Evolutionary conservation across 2,888 invertebrate genomes (phyloP).

Genomic region (Sisyra terminalis): DNA sequence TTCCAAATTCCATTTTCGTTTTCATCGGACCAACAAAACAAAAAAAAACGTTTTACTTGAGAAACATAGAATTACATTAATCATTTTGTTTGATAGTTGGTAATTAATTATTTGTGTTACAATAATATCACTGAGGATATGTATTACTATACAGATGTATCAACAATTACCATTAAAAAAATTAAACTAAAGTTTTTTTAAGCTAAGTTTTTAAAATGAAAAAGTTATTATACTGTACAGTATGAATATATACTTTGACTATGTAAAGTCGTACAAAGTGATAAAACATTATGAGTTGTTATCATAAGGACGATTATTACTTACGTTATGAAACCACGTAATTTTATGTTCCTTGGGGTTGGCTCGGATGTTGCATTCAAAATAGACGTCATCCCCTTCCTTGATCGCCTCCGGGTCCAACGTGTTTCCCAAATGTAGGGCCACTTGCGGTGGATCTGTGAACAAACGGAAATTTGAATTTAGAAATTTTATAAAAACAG

Average conservation of each 20-base stretch:
- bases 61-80: no score
- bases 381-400: conserved; percentile 66
- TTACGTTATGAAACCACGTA: conserved; percentile 62
- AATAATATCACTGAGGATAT: no score
- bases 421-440: conserved; percentile 53
- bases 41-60: neutral
- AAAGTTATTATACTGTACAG: neutral
- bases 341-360: conserved; percentile 62
- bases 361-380: conserved; percentile 61
- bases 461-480: conserved; percentile 12
- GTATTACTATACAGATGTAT: no score
- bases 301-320: conserved; percentile 24
- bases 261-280: neutral
- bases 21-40: neutral
- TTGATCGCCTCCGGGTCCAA: conserved; percentile 61
- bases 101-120: no score
- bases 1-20: no score
- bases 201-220: neutral
- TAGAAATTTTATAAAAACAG: no score
- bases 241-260: neutral
- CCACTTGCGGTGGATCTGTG: conserved; percentile 58
- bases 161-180: no score
- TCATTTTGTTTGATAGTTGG: no score
- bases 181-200: no score
- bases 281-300: neutral